Evolutionary conservation across 1,140 invertebrate species (phyloP).

Genomic region (Drosophila rufa): DNA sequence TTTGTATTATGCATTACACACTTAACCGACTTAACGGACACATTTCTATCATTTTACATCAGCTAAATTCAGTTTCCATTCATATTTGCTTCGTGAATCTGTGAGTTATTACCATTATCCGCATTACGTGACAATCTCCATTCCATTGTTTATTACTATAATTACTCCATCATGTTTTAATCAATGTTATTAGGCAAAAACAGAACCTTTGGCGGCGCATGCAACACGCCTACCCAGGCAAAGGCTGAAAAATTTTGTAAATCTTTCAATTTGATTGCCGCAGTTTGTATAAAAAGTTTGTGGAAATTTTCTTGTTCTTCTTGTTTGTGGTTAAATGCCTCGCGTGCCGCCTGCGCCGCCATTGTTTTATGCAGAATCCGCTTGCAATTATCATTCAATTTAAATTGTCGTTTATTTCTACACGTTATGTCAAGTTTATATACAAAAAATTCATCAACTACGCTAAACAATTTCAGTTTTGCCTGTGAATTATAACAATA

Average conservation of each 20-base stretch:
- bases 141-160: slow-evolving; percentile 55
- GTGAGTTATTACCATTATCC: slow-evolving; percentile 40
- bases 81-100: slow-evolving; percentile 40
- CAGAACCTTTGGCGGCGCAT: slow-evolving; percentile 12
- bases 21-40: slow-evolving; percentile 63
- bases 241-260: slow-evolving; percentile 76
- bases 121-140: slow-evolving; percentile 47
- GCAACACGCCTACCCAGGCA: slow-evolving; percentile 55
- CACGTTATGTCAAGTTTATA: slow-evolving; percentile 79
- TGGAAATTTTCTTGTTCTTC: slow-evolving; percentile 35
- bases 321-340: slow-evolving; percentile 40
- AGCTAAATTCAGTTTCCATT: slow-evolving; percentile 72
- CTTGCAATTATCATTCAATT: slow-evolving; percentile 64
- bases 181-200: slow-evolving; percentile 29
- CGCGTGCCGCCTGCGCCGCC: slow-evolving; percentile 44
- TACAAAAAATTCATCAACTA: slow-evolving; percentile 80
- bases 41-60: slow-evolving; percentile 69
- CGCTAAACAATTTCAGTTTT: slow-evolving; percentile 81
- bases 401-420: slow-evolving; percentile 72
- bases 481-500: slow-evolving; percentile 76
- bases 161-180: slow-evolving; percentile 51
- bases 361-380: slow-evolving; percentile 35
- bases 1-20: slow-evolving; percentile 76
- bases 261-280: slow-evolving; percentile 79
- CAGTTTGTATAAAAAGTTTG: slow-evolving; percentile 64